Evolutionary conservation across 2,888 invertebrate species (phyloP).

Genomic region (Achlya flavicornis): DNA sequence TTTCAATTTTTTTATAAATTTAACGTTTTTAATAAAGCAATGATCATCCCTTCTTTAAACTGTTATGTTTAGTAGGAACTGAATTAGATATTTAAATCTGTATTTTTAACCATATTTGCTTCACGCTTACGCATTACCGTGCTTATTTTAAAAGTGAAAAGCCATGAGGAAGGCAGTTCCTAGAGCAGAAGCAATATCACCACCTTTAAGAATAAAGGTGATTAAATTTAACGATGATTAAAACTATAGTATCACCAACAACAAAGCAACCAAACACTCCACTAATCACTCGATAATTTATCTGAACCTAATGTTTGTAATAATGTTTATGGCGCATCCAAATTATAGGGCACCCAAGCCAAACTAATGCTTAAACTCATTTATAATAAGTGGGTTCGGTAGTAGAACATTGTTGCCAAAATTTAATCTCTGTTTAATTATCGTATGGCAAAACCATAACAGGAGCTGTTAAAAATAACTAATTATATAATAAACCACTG

Average conservation of each 20-base stretch:
- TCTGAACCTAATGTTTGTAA: conserved; percentile 47
- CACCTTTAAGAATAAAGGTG: neutral
- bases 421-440: conserved; percentile 55
- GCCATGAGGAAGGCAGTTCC: no score
- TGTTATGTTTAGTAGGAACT: no score
- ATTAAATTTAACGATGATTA: conserved; percentile 1
- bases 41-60: no score
- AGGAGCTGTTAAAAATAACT: conserved; percentile 45
- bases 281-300: conserved; percentile 23
- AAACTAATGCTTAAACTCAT: conserved; percentile 55
- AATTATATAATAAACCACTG: conserved; percentile 12
- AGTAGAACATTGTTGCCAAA: conserved; percentile 57
- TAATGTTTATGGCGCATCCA: conserved; percentile 56
- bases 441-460: conserved; percentile 47
- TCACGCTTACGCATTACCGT: no score
- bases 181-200: no score
- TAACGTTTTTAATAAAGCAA: no score
- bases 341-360: conserved; percentile 57
- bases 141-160: no score
- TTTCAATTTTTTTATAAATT: neutral
- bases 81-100: no score
- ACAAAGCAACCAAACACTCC: neutral
- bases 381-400: conserved; percentile 59
- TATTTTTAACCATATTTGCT: no score
- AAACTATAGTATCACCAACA: neutral